Percentiles rank a stretch among this genome's conserved stretches.
phyloP scores from a whole-genome alignment of 2,797 vertebrate species.

The Clarias laeviceps region DNA sequence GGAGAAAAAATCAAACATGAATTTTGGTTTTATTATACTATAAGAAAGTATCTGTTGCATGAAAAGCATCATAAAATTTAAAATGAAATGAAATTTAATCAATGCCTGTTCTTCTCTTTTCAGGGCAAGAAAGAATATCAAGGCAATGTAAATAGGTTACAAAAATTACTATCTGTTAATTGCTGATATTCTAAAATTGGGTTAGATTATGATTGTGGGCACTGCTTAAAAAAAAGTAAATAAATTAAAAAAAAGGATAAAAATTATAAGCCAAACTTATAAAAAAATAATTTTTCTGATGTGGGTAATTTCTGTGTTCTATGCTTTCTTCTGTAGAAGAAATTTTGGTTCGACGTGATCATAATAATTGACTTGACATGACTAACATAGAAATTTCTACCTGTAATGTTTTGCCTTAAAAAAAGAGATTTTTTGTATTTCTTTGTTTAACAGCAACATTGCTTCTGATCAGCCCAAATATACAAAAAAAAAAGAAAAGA shows the following conservation, averaged over 20 bases:
- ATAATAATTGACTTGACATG: background rate
- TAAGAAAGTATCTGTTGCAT: background rate
- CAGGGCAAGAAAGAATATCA: background rate
- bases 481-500: conserved; percentile 36
- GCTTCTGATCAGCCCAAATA: background rate
- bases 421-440: conserved; percentile 1
- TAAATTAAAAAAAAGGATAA: too few relatives aligned
- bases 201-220: background rate
- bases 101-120: conserved; percentile 51
- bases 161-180: background rate
- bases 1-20: background rate
- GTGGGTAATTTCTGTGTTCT: background rate
- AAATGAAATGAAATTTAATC: conserved; percentile 4
- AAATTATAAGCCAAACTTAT: background rate
- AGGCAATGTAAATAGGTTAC: background rate
- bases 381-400: too few relatives aligned
- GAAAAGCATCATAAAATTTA: background rate
- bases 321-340: background rate
- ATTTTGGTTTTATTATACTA: background rate
- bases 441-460: background rate
- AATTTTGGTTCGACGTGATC: background rate
- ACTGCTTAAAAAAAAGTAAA: background rate
- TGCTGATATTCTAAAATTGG: background rate
- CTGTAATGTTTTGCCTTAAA: background rate
- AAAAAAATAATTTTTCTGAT: background rate